Evolutionary conservation across 1,140 invertebrate genomes (phyloP).

Genomic region (Magallana angulata): DNA sequence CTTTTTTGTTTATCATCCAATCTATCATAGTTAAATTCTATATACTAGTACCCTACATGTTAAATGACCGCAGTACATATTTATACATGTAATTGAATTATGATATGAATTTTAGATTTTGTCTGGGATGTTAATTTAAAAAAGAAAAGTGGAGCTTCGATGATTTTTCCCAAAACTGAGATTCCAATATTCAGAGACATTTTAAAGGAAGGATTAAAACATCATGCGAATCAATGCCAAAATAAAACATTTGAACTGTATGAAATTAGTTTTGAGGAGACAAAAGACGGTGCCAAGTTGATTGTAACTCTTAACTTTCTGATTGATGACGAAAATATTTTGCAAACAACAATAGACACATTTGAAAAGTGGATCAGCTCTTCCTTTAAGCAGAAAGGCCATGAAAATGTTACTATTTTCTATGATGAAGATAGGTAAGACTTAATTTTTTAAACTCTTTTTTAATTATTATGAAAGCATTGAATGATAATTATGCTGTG

Average conservation of each 20-base stretch:
- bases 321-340: background rate
- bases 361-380: background rate
- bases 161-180: background rate
- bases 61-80: no score
- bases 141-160: background rate
- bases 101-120: background rate
- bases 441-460: no score
- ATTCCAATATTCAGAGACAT: background rate
- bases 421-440: background rate
- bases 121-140: background rate
- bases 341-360: background rate
- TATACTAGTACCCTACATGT: no score
- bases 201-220: background rate
- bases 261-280: background rate
- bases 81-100: no score
- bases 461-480: no score
- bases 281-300: background rate
- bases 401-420: background rate
- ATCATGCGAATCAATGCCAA: background rate
- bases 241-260: background rate
- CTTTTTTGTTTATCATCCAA: no score
- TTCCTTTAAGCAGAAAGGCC: background rate
- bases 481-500: no score
- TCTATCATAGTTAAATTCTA: no score
- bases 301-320: background rate